Evolutionary conservation across 2,113 vertebrate species (phyloP).

Genomic region (Mastomys coucha): DNA sequence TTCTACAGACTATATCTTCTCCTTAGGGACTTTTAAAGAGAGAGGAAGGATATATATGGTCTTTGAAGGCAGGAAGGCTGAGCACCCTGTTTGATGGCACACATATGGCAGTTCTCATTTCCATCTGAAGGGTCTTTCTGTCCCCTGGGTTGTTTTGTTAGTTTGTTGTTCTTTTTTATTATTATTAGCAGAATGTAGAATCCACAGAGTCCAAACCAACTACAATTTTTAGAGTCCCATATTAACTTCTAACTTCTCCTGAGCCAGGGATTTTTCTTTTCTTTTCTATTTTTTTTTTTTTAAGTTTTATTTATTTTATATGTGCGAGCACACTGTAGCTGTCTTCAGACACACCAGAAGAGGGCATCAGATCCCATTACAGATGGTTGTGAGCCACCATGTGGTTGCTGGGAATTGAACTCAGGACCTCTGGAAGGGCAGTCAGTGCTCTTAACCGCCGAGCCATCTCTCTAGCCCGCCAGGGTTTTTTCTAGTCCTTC

Average conservation of each 20-base stretch:
- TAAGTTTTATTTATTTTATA: no score
- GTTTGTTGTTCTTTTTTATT: no score
- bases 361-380: no score
- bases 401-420: no score
- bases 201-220: conserved; percentile 23
- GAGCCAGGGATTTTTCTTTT: not conserved
- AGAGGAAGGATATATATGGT: not conserved
- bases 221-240: not conserved
- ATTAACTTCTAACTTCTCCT: conserved; percentile 48
- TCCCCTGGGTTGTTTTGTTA: not conserved
- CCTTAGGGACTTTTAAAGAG: not conserved
- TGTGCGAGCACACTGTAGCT: no score
- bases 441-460: no score
- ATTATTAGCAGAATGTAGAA: not conserved
- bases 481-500: not conserved
- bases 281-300: no score
- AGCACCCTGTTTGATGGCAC: not conserved
- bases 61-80: not conserved
- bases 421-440: no score
- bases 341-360: no score
- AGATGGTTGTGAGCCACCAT: no score
- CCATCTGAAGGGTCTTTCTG: not conserved
- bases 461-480: no score
- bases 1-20: not conserved
- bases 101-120: not conserved